Percentiles rank a stretch among this genome's conserved stretches.
phyloP scores from a whole-genome alignment of 2,113 vertebrate species.

The Larimichthys polyactis region DNA sequence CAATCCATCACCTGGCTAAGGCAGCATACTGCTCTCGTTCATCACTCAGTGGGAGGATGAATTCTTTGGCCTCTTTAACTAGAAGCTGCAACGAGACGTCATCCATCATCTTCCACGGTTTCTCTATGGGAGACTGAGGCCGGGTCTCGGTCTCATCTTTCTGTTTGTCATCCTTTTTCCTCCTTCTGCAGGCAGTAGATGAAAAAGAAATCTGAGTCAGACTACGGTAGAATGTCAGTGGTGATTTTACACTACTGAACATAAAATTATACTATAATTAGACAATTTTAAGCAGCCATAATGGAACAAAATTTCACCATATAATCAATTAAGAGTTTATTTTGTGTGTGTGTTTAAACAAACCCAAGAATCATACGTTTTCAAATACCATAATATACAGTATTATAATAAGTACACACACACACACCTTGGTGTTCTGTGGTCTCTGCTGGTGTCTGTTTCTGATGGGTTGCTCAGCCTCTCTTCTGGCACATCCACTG shows the following conservation, averaged over 20 bases:
- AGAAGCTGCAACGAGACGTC: conserved; percentile 71
- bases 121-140: conserved; percentile 22
- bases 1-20: conserved; percentile 73
- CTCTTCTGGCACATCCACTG: conserved; percentile 49
- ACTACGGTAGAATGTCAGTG: background rate
- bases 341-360: too few species aligned
- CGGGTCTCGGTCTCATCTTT: conserved; percentile 45
- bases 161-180: conserved; percentile 67
- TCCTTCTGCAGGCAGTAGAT: conserved; percentile 57
- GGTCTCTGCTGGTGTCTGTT: conserved; percentile 20
- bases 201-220: background rate
- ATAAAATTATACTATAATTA: background rate
- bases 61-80: conserved; percentile 63
- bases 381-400: too few species aligned
- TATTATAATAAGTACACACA: too few species aligned
- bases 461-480: conserved; percentile 45
- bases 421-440: conserved; percentile 64
- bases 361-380: background rate
- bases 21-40: conserved; percentile 68
- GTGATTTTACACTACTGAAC: background rate
- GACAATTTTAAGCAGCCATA: background rate
- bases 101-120: conserved; percentile 47
- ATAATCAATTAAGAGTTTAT: background rate
- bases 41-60: conserved; percentile 62
- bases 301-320: background rate